A percentile compares a stretch with the other conserved stretches of the same genome.
Evolutionary conservation across 2,113 vertebrate species (phyloP).

Genomic region (Podiceps cristatus): DNA sequence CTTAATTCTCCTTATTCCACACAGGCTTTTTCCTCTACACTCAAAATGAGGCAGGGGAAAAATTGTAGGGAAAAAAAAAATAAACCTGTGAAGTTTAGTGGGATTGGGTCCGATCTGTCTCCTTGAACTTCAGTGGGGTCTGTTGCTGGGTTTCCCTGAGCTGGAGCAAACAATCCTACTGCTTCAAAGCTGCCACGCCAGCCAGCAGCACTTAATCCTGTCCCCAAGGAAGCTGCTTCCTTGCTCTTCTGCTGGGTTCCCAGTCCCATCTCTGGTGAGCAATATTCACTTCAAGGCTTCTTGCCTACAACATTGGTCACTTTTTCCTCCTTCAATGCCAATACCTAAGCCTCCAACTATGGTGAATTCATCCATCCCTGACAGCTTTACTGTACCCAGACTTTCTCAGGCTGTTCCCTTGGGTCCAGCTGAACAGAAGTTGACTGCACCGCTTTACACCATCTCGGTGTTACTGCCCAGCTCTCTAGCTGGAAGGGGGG

Average conservation of each 20-base stretch:
- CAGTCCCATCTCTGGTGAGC: not conserved
- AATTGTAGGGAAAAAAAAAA: not conserved
- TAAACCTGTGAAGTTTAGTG: not conserved
- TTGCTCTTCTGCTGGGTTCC: not conserved
- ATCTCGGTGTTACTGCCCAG: accelerated
- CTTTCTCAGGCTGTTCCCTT: not conserved
- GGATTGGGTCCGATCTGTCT: not conserved
- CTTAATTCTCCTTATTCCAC: not conserved
- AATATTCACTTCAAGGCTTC: not conserved
- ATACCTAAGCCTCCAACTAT: not conserved
- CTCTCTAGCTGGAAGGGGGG: not conserved
- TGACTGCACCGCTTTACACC: not conserved
- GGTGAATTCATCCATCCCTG: not conserved
- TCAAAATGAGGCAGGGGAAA: not conserved
- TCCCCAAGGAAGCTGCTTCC: not conserved
- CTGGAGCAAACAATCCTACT: not conserved
- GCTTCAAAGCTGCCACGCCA: not conserved
- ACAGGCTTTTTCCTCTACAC: not conserved
- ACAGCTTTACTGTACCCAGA: not conserved
- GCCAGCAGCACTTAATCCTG: not conserved
- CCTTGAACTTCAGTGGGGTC: not conserved
- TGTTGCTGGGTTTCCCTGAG: not conserved
- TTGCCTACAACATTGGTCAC: not conserved
- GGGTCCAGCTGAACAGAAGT: not conserved
- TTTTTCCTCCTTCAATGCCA: not conserved